phyloP scores from a whole-genome alignment of 2,113 vertebrate genomes.

The Accipiter virgatus region DNA sequence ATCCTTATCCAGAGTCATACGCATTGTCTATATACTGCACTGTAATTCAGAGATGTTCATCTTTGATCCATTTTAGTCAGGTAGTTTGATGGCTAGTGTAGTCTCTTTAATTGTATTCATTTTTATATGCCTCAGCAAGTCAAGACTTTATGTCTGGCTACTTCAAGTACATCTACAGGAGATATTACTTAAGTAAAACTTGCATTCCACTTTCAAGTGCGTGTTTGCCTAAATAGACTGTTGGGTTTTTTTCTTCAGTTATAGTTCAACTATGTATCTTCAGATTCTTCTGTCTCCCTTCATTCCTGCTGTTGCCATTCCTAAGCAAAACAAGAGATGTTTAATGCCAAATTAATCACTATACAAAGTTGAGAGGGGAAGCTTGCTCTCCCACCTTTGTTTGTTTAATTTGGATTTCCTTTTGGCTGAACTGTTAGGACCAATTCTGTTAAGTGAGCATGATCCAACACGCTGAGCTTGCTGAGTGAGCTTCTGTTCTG shows the following conservation, averaged over 20 bases:
- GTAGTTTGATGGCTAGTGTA: not conserved
- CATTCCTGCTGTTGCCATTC: not conserved
- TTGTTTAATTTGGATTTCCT: not conserved
- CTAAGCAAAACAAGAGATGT: not conserved
- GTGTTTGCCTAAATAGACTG: not conserved
- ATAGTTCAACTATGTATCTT: accelerated
- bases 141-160: not conserved
- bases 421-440: not conserved
- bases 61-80: not conserved
- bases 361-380: not conserved
- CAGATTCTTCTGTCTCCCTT: not conserved
- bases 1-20: too few relatives aligned
- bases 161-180: not conserved
- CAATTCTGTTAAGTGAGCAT: not conserved
- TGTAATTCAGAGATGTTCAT: not conserved
- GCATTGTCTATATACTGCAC: not conserved
- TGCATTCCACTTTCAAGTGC: not conserved
- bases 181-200: not conserved
- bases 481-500: not conserved
- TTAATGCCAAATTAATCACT: not conserved
- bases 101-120: not conserved
- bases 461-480: not conserved
- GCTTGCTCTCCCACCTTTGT: not conserved
- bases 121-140: not conserved
- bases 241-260: not conserved